Evolutionary conservation across 2,888 invertebrate genomes (phyloP).

Genomic region (Cephus nigrinus): DNA sequence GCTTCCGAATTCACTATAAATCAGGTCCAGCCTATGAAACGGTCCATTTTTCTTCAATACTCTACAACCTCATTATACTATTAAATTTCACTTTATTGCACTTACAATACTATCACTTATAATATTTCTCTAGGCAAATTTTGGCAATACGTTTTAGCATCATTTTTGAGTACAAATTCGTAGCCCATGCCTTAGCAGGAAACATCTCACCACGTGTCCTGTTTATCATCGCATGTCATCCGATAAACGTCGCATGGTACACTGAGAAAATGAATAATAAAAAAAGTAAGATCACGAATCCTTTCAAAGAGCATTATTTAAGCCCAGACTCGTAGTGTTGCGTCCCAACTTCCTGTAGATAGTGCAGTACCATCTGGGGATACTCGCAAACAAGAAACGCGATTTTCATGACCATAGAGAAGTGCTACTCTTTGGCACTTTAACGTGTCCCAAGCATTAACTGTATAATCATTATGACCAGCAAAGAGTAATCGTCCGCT

Average conservation of each 20-base stretch:
- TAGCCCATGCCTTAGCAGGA: neutral
- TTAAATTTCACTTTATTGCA: neutral
- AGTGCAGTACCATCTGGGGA: constrained; percentile 98
- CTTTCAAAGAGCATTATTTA: constrained; percentile 25
- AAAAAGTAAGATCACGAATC: neutral
- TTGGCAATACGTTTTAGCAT: neutral
- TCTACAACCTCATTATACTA: neutral
- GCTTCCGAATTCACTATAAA: constrained; percentile 38
- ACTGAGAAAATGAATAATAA: neutral
- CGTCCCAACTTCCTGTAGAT: constrained; percentile 98
- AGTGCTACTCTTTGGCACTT: constrained; percentile 91
- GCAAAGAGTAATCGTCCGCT: constrained; percentile 96
- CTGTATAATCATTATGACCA: constrained; percentile 98
- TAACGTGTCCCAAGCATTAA: constrained; percentile 98
- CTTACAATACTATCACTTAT: neutral
- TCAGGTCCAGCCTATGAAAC: constrained; percentile 49
- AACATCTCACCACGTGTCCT: neutral
- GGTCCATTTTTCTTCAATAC: neutral
- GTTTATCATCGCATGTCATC: neutral
- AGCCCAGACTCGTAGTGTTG: constrained; percentile 81
- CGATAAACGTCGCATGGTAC: neutral
- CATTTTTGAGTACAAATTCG: neutral
- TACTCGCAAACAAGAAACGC: constrained; percentile 90
- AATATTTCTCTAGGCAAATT: neutral
- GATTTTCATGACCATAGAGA: constrained; percentile 95